Evolutionary conservation across 2,797 vertebrate genomes (phyloP).

Genomic region (Ficedula albicollis): DNA sequence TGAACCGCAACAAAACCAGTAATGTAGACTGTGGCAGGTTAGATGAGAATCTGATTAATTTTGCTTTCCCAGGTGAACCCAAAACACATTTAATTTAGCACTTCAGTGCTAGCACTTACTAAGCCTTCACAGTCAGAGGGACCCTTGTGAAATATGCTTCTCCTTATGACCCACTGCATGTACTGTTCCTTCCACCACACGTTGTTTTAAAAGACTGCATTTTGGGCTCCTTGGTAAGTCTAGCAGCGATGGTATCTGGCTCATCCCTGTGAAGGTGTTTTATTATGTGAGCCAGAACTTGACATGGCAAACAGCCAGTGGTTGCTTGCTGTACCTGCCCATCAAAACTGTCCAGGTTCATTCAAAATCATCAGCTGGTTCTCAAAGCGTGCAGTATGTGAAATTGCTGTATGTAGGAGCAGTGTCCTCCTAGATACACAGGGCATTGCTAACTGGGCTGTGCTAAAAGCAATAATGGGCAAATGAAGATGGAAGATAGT

Average conservation of each 20-base stretch:
- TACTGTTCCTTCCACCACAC: background rate
- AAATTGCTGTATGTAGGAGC: background rate
- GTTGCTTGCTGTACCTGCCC: background rate
- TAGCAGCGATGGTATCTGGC: background rate
- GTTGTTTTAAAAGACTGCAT: background rate
- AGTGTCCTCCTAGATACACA: background rate
- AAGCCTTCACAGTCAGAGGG: background rate
- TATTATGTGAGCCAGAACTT: background rate
- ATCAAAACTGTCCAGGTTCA: background rate
- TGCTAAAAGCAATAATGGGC: background rate
- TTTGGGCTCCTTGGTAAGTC: background rate
- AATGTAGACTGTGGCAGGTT: background rate
- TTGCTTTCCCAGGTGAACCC: background rate
- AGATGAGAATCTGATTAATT: background rate
- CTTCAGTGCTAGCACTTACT: background rate
- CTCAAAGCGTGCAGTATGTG: background rate
- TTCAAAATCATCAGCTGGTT: background rate
- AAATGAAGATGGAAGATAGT: background rate
- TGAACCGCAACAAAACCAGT: background rate
- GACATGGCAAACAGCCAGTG: background rate
- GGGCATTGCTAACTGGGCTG: background rate
- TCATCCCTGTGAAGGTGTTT: background rate
- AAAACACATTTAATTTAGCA: background rate
- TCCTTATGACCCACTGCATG: background rate
- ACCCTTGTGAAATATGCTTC: background rate